Conservation (phyloP, 2,888 invertebrate species). For the Drosophila flavopinicola region DNA sequence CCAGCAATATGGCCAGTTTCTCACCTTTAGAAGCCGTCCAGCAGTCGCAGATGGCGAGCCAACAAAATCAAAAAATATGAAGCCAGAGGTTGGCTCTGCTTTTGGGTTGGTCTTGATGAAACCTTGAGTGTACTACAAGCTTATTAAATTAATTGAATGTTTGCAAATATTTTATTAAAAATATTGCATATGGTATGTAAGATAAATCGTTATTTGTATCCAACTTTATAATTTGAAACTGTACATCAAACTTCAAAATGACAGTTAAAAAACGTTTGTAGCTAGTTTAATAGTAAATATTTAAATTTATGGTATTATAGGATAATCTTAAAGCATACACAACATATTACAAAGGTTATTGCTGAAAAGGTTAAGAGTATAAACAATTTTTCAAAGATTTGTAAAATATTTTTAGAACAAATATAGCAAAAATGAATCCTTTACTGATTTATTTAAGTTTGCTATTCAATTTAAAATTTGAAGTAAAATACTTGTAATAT, state of each 20-base stretch:
- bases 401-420: too few species aligned
- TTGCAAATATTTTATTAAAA: not conserved
- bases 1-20: constrained; percentile 76
- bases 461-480: not conserved
- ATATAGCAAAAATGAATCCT: not conserved
- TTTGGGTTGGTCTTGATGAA: constrained; percentile 23
- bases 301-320: too few species aligned
- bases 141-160: not conserved
- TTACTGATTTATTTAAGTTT: not conserved
- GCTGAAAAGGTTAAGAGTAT: too few species aligned
- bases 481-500: too few species aligned
- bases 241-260: too few species aligned
- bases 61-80: constrained; percentile 31
- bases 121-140: constrained; percentile 38
- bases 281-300: too few species aligned
- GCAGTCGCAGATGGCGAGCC: constrained; percentile 57
- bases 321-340: too few species aligned
- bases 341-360: too few species aligned
- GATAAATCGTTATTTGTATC: not conserved
- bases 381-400: too few species aligned
- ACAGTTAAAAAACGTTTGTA: too few species aligned
- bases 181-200: not conserved
- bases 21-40: constrained; percentile 77
- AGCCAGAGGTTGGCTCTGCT: constrained; percentile 38
- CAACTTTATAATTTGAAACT: not conserved